Base-by-base conservation (phyloP, 2,888 invertebrate species). In the Cristatella mucedo region DNA sequence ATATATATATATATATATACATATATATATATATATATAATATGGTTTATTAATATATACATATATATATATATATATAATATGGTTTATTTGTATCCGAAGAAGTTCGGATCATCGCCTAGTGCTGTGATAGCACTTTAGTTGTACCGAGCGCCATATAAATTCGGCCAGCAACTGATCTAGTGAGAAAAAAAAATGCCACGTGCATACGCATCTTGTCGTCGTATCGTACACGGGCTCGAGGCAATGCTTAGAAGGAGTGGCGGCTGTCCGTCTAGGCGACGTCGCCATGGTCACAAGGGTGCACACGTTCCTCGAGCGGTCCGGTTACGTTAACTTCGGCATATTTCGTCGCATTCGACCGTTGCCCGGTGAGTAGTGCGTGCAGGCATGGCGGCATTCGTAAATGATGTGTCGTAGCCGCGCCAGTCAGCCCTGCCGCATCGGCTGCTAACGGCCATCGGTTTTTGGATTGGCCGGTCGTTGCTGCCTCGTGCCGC, bases 241-340 rank as follows among this genome's bases (percentile, higher is more conserved):
- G 9, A n/a, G 26, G n/a, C 26, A 26, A 26, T 11, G 26, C 9
- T 26, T 26, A n/a, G 26, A 9, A 11, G 9, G n/a, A 11, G 7
- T 31, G 16, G 6, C 16, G n/a, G 32, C 13, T 6, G n/a, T 9
- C 9, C 7, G 18, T 20, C 21, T 16, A 63, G 67, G 66, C 55
- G 91, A 95, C 67, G 76, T 78, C 3, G 76, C 76, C 9, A 67
- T 95, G 18, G 76, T 89, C 2, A 74, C 77, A 58, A 74, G 91
- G 48, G 76, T 85, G 21, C 87, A 87, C 68, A 79, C 82, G 1
- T 97, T 83, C 65, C 71, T 97, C 26, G 86, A 93, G 57, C 74
- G 97, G 32, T 86, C 93, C 66, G 93, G 95, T 2, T 87, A 83
- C 55, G 89, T 97, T 46, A 97, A 97, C 69, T 95, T 86, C 71